These are phyloP conservation scores for Neodiprion fabricii DNA, from an alignment of 1,140 invertebrate species.

Conservation along the genomic window DNA sequence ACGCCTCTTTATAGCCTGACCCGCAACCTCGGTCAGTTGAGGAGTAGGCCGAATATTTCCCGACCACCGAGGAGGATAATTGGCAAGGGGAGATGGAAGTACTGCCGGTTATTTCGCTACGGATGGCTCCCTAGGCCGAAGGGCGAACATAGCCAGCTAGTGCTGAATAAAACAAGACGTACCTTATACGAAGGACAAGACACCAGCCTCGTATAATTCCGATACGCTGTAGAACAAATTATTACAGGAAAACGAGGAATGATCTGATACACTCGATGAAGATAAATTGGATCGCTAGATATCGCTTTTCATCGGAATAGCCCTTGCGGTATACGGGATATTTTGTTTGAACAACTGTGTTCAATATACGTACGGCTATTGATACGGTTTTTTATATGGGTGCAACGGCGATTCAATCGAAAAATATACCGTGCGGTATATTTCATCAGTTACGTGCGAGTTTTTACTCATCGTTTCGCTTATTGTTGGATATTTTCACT, in stretches of 20 bases:
- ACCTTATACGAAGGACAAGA: neutral
- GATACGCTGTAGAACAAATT: neutral
- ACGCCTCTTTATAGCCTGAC: neutral
- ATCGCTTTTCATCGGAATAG: too few relatives aligned
- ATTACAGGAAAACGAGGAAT: neutral
- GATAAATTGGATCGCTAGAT: neutral
- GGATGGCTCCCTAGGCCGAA: neutral
- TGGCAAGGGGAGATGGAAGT: neutral
- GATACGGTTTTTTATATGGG: too few relatives aligned
- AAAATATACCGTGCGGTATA: too few relatives aligned
- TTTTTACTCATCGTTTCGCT: too few relatives aligned
- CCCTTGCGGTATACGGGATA: too few relatives aligned
- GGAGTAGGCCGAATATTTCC: neutral
- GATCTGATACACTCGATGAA: neutral
- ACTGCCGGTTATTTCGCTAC: neutral
- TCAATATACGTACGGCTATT: too few relatives aligned
- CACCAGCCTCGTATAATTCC: neutral
- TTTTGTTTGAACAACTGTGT: too few relatives aligned
- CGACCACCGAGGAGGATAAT: neutral
- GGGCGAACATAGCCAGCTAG: neutral
- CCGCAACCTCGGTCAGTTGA: neutral
- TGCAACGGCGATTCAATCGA: too few relatives aligned
- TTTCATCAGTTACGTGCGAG: too few relatives aligned
- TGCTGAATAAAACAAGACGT: constrained; percentile 5
- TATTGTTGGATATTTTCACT: too few relatives aligned